Base-by-base conservation (phyloP, 1,140 invertebrate genomes). In the Solenopsis fugax region DNA sequence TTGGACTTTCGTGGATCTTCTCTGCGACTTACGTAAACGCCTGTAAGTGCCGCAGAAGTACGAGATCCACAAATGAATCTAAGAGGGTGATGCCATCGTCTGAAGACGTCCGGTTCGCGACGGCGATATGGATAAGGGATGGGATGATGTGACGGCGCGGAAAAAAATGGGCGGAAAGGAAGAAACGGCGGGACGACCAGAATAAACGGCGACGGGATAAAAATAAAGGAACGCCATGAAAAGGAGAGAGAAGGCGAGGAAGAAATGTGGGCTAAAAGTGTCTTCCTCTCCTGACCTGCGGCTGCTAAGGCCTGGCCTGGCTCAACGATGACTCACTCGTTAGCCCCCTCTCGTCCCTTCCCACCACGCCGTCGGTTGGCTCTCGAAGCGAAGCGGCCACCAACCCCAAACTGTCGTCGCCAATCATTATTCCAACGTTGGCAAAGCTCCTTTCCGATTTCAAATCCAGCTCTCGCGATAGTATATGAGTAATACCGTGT, bases 211-310 rank as follows among this genome's bases (percentile, higher is more conserved):
- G 62, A 64, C 52, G 64, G 29, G 67, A 86, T 91, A 91, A 91
- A 91, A 91, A 91, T 89, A 91, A 91, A 91, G 85, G 48, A 91
- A 85, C 76, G 21, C 37, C 52, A 2, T 21, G 24, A 72, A 71
- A 41, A 60, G 62, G 16, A 69, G 52, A 87, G 62, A 71, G 73
- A 81, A 65, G 85, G 85, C 73, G 81, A 86, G 89, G 88, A 90
- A 94, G 92, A 93, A 94, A 94, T 93, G 89, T 92, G 91, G 92
- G 92, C 93, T 94, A 94, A 94, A 94, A 92, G 92, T 85, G 87
- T 94, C 93, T 93, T 93, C 93, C 92, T 93, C 92, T 93, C 90
- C 91, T 94, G 93, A 94, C 93, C 93, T 93, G 93, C 90, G 90
- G 89, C 93, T 92, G 91, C 90, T 91, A 87, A 92, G 90, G 92